Conservation (phyloP, 2,797 vertebrate genomes). For the Crocodylus rhombifer region DNA sequence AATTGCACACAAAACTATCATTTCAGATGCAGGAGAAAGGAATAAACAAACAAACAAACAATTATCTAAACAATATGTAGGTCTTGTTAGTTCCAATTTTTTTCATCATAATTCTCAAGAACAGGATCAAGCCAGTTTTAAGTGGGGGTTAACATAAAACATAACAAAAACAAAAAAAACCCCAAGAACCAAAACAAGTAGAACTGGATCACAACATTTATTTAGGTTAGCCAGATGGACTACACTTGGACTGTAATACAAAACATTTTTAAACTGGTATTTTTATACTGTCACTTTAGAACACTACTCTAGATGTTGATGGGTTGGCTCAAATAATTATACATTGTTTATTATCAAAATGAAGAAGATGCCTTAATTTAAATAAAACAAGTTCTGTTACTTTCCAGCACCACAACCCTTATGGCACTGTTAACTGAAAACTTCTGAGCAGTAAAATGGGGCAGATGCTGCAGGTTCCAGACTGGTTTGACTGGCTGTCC, state of each 20-base stretch:
- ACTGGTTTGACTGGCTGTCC: too few relatives aligned
- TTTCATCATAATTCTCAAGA: neutral
- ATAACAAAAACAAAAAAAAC: too few relatives aligned
- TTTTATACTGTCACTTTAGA: neutral
- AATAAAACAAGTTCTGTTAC: too few relatives aligned
- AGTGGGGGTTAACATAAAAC: neutral
- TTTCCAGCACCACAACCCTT: too few relatives aligned
- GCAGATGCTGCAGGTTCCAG: too few relatives aligned
- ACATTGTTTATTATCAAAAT: neutral
- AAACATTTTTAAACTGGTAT: neutral
- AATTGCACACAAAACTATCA: neutral
- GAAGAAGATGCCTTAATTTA: neutral
- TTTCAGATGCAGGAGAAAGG: neutral
- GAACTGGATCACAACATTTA: neutral
- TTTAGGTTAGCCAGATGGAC: neutral
- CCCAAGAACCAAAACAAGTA: too few relatives aligned
- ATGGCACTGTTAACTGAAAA: too few relatives aligned
- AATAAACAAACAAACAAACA: neutral
- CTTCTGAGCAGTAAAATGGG: too few relatives aligned
- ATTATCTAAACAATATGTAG: neutral
- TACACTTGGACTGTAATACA: neutral
- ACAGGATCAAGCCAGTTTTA: neutral
- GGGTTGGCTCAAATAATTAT: neutral
- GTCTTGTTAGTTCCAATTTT: neutral
- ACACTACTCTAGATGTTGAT: neutral